A percentile compares a stretch with the other conserved stretches of the same genome.
Conservation (phyloP, 2,113 vertebrate species). For the Leptodactylus fuscus region DNA sequence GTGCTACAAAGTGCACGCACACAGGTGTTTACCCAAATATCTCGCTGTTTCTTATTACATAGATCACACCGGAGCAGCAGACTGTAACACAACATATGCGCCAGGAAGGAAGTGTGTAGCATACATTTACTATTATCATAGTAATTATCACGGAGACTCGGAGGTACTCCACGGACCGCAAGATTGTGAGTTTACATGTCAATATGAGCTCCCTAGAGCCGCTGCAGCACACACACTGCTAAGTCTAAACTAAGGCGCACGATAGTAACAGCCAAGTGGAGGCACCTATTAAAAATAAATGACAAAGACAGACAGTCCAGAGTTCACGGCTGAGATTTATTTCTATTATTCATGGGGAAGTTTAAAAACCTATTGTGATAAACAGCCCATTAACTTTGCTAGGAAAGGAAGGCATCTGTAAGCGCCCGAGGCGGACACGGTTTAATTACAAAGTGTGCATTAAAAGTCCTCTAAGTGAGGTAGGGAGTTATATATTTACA, state of each 20-base stretch:
- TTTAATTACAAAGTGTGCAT: constrained; percentile 43
- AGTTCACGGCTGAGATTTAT: constrained; percentile 36
- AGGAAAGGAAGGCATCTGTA: constrained; percentile 1
- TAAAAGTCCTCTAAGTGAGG: constrained; percentile 7
- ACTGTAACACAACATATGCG: constrained; percentile 43
- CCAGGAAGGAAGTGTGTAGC: constrained; percentile 31
- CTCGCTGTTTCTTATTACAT: constrained; percentile 25
- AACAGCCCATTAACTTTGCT: constrained; percentile 41
- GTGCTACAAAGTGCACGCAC: not conserved
- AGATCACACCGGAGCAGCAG: not conserved
- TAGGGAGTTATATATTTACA: not conserved
- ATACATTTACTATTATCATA: constrained; percentile 27
- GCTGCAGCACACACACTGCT: not conserved
- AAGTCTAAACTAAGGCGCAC: not conserved
- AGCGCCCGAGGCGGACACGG: not conserved
- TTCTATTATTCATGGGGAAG: constrained; percentile 34
- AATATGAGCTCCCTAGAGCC: constrained; percentile 30
- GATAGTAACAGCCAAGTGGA: constrained; percentile 17
- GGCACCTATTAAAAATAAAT: constrained; percentile 34
- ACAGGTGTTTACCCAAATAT: constrained; percentile 31
- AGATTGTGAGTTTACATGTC: constrained; percentile 40
- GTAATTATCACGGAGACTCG: constrained; percentile 47
- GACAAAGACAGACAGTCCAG: constrained; percentile 36
- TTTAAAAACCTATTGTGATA: constrained; percentile 40
- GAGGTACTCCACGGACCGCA: not conserved